phyloP scores from a whole-genome alignment of 2,113 vertebrate genomes.

The Salvelinus fontinalis region DNA sequence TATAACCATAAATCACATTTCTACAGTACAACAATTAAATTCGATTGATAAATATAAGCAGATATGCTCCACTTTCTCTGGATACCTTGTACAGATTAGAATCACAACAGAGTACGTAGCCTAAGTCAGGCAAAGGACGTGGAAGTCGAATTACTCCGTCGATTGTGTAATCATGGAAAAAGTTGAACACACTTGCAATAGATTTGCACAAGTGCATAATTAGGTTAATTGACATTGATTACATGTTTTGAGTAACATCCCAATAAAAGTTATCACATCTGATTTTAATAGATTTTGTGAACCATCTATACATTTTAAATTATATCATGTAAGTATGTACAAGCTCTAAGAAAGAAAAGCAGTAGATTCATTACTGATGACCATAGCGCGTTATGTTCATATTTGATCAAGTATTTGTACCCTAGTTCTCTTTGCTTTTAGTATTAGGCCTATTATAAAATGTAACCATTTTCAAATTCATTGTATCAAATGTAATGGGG shows the following conservation, averaged over 20 bases:
- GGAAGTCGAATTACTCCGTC: no score
- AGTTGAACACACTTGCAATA: no score
- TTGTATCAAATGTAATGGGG: not conserved
- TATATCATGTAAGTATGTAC: conserved; percentile 30
- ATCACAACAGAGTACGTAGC: no score
- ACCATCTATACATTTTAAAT: conserved; percentile 58
- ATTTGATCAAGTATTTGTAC: not conserved
- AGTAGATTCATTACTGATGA: no score
- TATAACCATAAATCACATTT: no score
- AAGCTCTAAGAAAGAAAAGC: conserved; percentile 8
- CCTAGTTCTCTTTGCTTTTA: conserved; percentile 53
- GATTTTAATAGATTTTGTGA: conserved; percentile 35
- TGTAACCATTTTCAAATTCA: not conserved
- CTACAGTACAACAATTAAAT: no score
- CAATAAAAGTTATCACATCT: not conserved
- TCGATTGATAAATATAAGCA: no score
- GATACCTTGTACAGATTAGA: no score
- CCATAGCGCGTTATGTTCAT: not conserved
- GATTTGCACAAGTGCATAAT: not conserved
- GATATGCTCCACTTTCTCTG: no score
- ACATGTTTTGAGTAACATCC: not conserved
- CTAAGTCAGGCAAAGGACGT: no score
- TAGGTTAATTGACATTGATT: conserved; percentile 1
- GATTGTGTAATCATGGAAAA: no score
- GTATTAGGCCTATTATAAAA: not conserved